Base-by-base conservation (phyloP, 2,113 vertebrate genomes). In the Platichthys stellatus region DNA sequence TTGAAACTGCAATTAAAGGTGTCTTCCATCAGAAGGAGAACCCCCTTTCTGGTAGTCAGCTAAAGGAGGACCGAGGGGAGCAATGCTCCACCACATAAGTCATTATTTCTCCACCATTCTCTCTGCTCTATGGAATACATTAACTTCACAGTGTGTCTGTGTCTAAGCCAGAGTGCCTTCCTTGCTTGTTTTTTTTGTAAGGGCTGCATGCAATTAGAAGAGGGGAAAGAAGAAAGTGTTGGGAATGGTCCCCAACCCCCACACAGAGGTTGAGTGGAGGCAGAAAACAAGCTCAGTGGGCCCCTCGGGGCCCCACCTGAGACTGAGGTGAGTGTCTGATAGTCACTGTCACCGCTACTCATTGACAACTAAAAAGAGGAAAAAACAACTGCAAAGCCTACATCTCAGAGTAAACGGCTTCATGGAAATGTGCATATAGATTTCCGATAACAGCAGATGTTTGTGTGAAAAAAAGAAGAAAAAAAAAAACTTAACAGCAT, bases 141-240 rank as follows among this genome's bases (percentile, higher is more conserved):
- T 92, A 94, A 88, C 80, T 93, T 90, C 83, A 87, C 43, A 92
- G 65, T 59, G 63, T 81, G 76, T 74, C 92, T 90, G 90, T 90
- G 89, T 94, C 95, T 95, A 91, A 94, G 92, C 72, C 80, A 90
- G 51, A 91, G 69, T 72, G 60, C 88, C 89, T 85, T 87, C 81
- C 92, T 92, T 90, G 93, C 90, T 85, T 94, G 76, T 71, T 71
- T 31, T 61, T 31, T 28, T 28, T 28, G 3, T 67, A 86, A 87
- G 90, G 93, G 90, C 93, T 90, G 88, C 73, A 93, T 90, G 91
- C 93, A 97, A 97, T 96, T 97, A 96, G 88, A 93, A 81, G 84
- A 88, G 54, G 89, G 87, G 78, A 70, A 63, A 79, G 93, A 95
- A 95, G 95, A 94, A 90, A 94, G 90, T 85, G 90, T 78, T 88